Base-by-base conservation (phyloP, 2,797 vertebrate genomes). In the Mycteria americana region DNA sequence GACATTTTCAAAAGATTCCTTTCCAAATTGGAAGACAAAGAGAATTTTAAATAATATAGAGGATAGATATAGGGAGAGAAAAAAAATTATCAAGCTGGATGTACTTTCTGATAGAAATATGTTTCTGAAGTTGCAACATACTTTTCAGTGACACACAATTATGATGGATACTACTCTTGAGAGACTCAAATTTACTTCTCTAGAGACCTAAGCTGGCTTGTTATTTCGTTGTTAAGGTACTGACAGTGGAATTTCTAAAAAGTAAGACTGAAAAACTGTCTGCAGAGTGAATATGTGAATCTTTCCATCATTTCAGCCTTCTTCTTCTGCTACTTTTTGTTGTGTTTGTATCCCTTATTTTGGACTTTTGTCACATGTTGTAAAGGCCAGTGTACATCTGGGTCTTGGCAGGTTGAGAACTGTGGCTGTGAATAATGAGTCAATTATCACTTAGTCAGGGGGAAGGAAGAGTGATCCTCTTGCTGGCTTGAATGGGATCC, bases 341-440 rank as follows among this genome's bases (percentile, higher is more conserved):
- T 89, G 45, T 77, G 65, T 37, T 96, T 78, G 27, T 90, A 69
- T 87, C 75, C 62, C 84, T 95, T 94, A 85, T 87, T 93, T 96
- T 79, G 51, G 73, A 79, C 79, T 85, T 97, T 80, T 90, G 80
- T 96, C 93, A 92, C 68, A 79, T 23, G 8, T 70, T 93, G 33
- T 78, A 80, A 59, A 78, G 81, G 87, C 85, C 75, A 48, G n/a
- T 46, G 48, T 87, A 54, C 72, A 46, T 91, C 91, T 87, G 89
- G 77, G 91, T 93, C 78, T 96, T 95, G 96, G 86, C 92, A 96
- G 93, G 73, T 90, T 96, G 95, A 97, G 93, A 85, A 56, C 92
- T 94, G 70, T 73, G 97, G 48, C 97, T 96, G 89, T 97, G 97
- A 97, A 95, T 97, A 98, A 97, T 97, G 90, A 98, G 91, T 97